Evolutionary conservation across 2,797 vertebrate species (phyloP).

Genomic region (Carapus acus): DNA sequence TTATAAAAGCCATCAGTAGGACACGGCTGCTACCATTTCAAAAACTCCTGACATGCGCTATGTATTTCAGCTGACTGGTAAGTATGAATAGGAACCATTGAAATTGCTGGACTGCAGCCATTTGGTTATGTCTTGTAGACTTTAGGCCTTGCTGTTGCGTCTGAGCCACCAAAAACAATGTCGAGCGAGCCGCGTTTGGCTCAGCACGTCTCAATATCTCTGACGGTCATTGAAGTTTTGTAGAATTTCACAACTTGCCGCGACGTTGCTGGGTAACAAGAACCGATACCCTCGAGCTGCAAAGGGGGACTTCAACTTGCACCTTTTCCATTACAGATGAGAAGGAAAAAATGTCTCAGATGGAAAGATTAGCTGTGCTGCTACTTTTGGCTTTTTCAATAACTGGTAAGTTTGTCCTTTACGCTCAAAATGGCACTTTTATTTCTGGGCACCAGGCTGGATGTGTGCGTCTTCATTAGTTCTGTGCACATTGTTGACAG

Average conservation of each 20-base stretch:
- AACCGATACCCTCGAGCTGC: no score
- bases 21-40: slow-evolving; percentile 30
- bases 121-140: neutral
- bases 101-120: neutral
- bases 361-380: slow-evolving; percentile 32
- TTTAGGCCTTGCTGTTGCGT: neutral
- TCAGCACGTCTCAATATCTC: no score
- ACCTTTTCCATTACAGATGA: slow-evolving; percentile 37
- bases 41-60: slow-evolving; percentile 21
- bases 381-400: slow-evolving; percentile 42
- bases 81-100: slow-evolving; percentile 7
- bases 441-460: neutral
- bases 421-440: neutral
- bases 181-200: no score
- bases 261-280: neutral
- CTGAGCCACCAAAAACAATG: neutral
- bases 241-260: no score
- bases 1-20: slow-evolving; percentile 61
- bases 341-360: slow-evolving; percentile 46
- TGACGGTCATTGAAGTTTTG: no score
- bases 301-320: neutral
- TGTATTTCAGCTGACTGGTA: slow-evolving; percentile 35
- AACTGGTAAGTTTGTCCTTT: slow-evolving; percentile 50
- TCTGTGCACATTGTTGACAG: neutral
- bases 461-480: neutral